Base-by-base conservation (phyloP, 2,888 invertebrate species). In the Luffia ferchaultella region DNA sequence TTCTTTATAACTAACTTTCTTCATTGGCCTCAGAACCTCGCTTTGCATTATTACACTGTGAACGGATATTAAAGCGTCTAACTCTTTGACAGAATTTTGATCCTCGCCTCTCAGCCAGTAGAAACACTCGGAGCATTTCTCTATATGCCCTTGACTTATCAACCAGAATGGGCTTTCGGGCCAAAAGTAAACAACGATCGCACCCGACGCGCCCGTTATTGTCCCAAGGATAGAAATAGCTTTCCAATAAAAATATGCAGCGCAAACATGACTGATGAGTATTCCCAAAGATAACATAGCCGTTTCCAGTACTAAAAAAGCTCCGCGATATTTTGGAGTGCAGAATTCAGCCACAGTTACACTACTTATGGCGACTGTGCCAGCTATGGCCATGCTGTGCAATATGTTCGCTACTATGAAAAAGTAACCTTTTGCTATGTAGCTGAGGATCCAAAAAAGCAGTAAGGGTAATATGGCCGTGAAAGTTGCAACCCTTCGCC, bases 161-260 rank as follows among this genome's bases (percentile, higher is more conserved):
- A 62, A 49, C 60, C 60, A 60, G 46, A 60, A 59, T 2, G 60
- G 60, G 18, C 60, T 60, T 53, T 62, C 60, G 20, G 57, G 58
- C 30, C 53, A 59, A 16, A 53, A 53, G 16, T 57, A 58, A 5
- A 53, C 53, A 15, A 58, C 49, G 15, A 55, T 40, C 5, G 58
- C 42, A 17, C 55, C 53, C 16, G 48, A 52, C 1, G 51, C 5
- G 42, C 60, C 45, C 16, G 56, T 53, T 16, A 57, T 3, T 17
- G 57, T 41, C 42, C 59, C 62, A 7, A 62, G 20, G n/a, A 46
- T 19, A 5, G 57, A 56, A 42, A 59, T 54, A 0, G 57, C 3
- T 49, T 12, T 48, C 53, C 56, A 58, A 47, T 20, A 54, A 15
- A 53, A 52, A 45, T 55, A 53, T n/a, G 58, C 53, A 17, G 50